Percentiles rank a stretch among this genome's conserved stretches.
Evolutionary conservation across 2,113 vertebrate genomes (phyloP).

Genomic region (Aptenodytes patagonicus): DNA sequence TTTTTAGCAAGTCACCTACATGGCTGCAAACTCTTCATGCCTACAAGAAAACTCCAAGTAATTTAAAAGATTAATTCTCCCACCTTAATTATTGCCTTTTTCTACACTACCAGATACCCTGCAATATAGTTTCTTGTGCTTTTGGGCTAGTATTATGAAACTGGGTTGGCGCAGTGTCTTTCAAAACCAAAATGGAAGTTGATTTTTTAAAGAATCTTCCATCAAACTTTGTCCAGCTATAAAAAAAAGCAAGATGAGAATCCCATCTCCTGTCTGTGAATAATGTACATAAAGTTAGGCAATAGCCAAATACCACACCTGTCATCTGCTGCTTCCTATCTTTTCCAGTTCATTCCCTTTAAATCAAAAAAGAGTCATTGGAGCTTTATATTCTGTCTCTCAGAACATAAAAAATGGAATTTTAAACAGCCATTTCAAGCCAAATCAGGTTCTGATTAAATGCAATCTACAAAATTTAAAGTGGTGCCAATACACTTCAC

Average conservation of each 20-base stretch:
- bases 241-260: background rate
- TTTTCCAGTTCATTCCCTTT: constrained; percentile 32
- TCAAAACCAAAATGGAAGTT: background rate
- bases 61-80: background rate
- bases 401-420: background rate
- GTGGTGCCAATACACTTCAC: background rate
- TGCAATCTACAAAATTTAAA: constrained; percentile 9
- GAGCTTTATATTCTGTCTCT: background rate
- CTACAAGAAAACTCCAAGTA: background rate
- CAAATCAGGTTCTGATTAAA: background rate
- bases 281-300: background rate
- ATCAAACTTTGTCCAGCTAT: background rate
- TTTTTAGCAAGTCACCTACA: background rate
- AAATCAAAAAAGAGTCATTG: background rate
- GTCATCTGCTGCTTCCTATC: constrained; percentile 1
- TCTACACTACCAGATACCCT: background rate
- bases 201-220: background rate
- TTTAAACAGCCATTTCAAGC: background rate
- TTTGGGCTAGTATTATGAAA: background rate
- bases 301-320: background rate
- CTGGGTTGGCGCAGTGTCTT: background rate
- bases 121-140: background rate
- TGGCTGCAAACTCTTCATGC: background rate
- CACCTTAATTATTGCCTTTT: background rate
- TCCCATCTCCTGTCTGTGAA: background rate